Conservation (phyloP, 2,797 vertebrate species). For the Sebastes diaconus region DNA sequence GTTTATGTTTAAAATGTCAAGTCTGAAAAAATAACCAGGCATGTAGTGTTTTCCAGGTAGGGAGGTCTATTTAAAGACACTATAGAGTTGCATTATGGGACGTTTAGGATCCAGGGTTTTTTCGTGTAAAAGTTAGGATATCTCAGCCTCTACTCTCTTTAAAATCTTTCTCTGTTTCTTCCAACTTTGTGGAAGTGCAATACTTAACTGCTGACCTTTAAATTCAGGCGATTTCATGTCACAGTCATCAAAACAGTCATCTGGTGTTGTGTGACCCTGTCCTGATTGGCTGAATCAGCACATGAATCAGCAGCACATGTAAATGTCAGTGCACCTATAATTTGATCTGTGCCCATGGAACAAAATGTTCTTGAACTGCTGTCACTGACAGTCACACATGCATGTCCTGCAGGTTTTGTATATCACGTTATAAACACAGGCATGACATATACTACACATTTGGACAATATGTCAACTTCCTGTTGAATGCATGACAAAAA, state of each 20-base stretch:
- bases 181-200: neutral
- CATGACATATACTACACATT: neutral
- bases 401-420: neutral
- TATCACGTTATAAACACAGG: neutral
- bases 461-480: neutral
- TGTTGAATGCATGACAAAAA: neutral
- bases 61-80: neutral
- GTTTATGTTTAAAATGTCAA: neutral
- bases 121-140: neutral
- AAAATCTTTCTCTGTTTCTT: neutral
- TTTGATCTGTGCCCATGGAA: neutral
- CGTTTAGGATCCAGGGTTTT: neutral
- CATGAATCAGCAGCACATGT: neutral
- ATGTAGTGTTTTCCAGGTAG: neutral
- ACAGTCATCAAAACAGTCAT: neutral
- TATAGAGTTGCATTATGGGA: neutral
- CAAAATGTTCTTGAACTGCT: neutral
- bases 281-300: neutral
- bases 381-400: neutral
- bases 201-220: neutral
- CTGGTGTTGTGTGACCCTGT: neutral
- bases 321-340: slow-evolving; percentile 14
- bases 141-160: neutral
- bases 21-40: neutral
- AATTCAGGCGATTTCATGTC: neutral